phyloP scores from a whole-genome alignment of 2,113 vertebrate species.

The Platysteira castanea region DNA sequence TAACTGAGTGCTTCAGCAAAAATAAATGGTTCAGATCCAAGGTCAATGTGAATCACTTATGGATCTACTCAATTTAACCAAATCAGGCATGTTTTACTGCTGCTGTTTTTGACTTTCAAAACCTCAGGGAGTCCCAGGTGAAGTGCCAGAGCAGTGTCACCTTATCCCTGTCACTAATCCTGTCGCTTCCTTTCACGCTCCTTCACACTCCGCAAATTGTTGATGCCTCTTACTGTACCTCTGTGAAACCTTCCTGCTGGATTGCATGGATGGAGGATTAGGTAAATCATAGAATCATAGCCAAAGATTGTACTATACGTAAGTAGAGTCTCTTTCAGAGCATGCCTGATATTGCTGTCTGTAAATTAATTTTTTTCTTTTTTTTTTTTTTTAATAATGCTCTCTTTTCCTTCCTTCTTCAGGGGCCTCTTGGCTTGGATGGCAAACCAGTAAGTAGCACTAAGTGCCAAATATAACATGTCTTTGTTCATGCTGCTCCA shows the following conservation, averaged over 20 bases:
- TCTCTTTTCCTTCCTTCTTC: conserved; percentile 14
- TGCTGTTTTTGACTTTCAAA: background rate
- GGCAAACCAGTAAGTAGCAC: conserved; percentile 92
- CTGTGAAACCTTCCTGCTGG: conserved; percentile 4
- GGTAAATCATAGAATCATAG: background rate
- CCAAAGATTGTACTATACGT: background rate
- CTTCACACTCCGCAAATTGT: background rate
- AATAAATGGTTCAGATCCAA: background rate
- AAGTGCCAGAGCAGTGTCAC: background rate
- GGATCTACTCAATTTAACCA: background rate
- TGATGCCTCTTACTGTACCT: background rate
- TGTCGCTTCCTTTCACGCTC: background rate
- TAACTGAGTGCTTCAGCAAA: background rate
- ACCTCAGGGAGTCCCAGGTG: background rate
- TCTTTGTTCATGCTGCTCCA: background rate
- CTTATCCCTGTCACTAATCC: conserved; percentile 5
- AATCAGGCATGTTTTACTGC: background rate
- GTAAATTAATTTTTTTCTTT: background rate
- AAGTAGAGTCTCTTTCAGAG: conserved; percentile 2
- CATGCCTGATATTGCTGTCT: background rate
- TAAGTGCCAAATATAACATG: background rate
- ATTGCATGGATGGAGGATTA: conserved; percentile 12
- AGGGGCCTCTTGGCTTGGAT: conserved; percentile 95
- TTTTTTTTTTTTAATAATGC: background rate
- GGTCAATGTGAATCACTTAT: fast-evolving